Evolutionary conservation across 1,140 invertebrate genomes (phyloP).

Genomic region (Hycleus phaleratus): DNA sequence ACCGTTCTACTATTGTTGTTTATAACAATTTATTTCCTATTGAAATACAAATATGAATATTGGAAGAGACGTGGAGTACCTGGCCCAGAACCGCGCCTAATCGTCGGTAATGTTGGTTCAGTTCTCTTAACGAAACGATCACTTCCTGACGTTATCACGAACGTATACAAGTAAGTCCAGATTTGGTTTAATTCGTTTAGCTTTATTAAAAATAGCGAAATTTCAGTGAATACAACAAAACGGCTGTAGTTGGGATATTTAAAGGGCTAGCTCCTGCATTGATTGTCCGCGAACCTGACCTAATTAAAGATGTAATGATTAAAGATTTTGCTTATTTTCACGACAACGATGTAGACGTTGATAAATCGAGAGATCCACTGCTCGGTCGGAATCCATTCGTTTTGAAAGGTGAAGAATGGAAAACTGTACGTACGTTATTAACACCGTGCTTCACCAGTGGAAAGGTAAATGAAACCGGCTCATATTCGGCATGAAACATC

Average conservation of each 20-base stretch:
- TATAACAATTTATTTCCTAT: neutral
- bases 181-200: neutral
- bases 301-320: slow-evolving; percentile 41
- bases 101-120: slow-evolving; percentile 6
- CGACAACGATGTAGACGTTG: slow-evolving; percentile 37
- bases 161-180: slow-evolving; percentile 22
- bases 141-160: slow-evolving; percentile 7
- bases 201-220: neutral
- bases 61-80: slow-evolving; percentile 3
- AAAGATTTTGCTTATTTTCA: slow-evolving; percentile 43
- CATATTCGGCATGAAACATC: neutral
- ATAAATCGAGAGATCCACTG: slow-evolving; percentile 35
- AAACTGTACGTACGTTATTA: slow-evolving; percentile 35
- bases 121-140: slow-evolving; percentile 9
- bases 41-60: slow-evolving; percentile 3
- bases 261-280: slow-evolving; percentile 30
- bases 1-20: neutral
- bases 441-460: slow-evolving; percentile 39
- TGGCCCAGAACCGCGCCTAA: slow-evolving; percentile 2
- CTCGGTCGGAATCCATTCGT: slow-evolving; percentile 36
- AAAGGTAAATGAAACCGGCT: slow-evolving; percentile 29
- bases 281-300: slow-evolving; percentile 39
- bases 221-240: slow-evolving; percentile 23
- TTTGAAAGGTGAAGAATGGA: slow-evolving; percentile 36
- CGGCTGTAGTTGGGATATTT: slow-evolving; percentile 30